Base-by-base conservation (phyloP, 2,113 vertebrate species). In the Oryzias celebensis region DNA sequence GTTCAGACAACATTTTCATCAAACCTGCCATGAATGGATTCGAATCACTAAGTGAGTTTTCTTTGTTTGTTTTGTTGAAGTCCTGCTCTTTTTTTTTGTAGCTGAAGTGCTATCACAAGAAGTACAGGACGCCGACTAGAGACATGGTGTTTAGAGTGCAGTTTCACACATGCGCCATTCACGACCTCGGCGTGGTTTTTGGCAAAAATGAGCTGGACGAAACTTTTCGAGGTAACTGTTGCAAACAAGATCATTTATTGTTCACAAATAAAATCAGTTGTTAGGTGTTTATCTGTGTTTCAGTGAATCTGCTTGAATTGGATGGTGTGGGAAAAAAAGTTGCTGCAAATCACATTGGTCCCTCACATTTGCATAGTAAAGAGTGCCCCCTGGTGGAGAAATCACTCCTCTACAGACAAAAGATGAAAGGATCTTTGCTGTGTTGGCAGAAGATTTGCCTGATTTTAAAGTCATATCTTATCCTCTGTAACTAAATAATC, bases 101-200 rank as follows among this genome's bases (percentile, higher is more conserved):
- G 97, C 78, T 99, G 59, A 98, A 98, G 81, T 99, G 96, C 73
- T 98, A 99, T 85, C 96, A 99, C 87, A 99, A 97, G 90, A 92
- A 93, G 52, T 97, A 90, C 91, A 92, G 93, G 58, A 96, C 92
- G 84, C 92, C 96, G 0, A 93, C 90, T 48, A 93, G 96, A 2
- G 97, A 99, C 0, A 93, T 96, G 64, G 92, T 99, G 75, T 99
- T 99, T 90, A 93, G 96, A 0, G 95, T 98, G 73, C 97, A 99
- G 91, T 99, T 99, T 91, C 96, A 99, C 84, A 99, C 97, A 0
- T 99, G 97, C 0, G 96, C 96, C 5, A 93, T 99, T 82, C 97
- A 98, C 0, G 95, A 98, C 79, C 91, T 98, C 3, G 96, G 93
- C 0, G 84, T 98, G 0, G 94, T 99, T 63, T 98, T 99, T 51